These are phyloP conservation scores for Sakesphorus luctuosus DNA, from an alignment of 2,113 vertebrate species.

Conservation along the genomic window DNA sequence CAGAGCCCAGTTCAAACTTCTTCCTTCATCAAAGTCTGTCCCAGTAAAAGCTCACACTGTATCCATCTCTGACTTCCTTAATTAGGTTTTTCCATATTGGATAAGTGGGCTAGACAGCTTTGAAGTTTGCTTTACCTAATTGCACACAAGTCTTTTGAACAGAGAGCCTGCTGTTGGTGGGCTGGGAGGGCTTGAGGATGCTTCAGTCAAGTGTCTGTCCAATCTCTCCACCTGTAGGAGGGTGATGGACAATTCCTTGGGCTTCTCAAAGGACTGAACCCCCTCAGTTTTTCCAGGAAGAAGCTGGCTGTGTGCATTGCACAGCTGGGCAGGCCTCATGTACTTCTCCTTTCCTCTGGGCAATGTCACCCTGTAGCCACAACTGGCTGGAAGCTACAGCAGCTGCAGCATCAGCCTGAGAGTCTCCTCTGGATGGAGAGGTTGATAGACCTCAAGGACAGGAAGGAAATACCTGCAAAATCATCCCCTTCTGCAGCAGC, in stretches of 20 bases:
- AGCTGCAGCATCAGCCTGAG: background rate
- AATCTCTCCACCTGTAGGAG: background rate
- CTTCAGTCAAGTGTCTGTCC: background rate
- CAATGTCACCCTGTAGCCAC: background rate
- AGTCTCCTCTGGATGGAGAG: background rate
- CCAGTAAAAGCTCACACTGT: background rate
- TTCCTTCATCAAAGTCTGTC: background rate
- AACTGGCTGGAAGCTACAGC: background rate
- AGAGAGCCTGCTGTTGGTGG: background rate
- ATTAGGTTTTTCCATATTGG: background rate
- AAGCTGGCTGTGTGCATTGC: background rate
- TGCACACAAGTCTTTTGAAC: background rate
- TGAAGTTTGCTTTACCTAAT: background rate
- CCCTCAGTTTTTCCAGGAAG: background rate
- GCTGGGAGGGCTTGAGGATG: background rate
- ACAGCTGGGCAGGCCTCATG: background rate
- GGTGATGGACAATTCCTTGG: background rate
- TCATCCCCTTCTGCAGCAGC: background rate
- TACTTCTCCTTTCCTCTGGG: slow-evolving; percentile 18
- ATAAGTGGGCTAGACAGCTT: background rate
- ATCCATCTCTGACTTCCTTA: background rate
- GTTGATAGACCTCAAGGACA: background rate
- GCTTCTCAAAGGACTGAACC: background rate
- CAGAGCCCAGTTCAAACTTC: background rate
- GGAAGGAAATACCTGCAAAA: background rate